Evolutionary conservation across 2,797 vertebrate genomes (phyloP), one percentile per base, ranked within the genome.

Genomic region (Petrocephalus schoutedeni): DNA sequence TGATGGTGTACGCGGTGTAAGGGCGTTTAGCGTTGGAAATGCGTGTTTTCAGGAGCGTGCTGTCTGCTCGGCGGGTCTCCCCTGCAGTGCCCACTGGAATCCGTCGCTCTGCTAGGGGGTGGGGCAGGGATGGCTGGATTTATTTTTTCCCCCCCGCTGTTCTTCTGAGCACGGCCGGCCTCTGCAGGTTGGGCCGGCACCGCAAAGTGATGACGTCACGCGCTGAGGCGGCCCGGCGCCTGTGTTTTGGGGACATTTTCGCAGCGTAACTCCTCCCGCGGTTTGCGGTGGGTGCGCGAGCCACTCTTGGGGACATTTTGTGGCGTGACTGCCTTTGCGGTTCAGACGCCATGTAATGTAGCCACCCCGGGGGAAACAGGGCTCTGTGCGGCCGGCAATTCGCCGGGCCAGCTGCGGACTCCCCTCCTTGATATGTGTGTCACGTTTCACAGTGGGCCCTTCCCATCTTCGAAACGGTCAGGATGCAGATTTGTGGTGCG

Each of bases 221-320:
- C 36, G 45, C 28, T 89, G 87, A 87, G 90, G 88, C 86, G 32
- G 8, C n/a, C 54, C 82, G 58, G n/a, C 49, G 56, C 59, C 61
- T 56, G 32, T 57, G 21, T 86, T 14, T 88, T 23, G 9, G 49
- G 87, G 32, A 53, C n/a, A 74, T 56, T 56, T 88, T 54, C 14
- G 49, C 23, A 5, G 53, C 23, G 14, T 58, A 28, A 32, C 57
- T 41, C 14, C 14, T 45, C 6, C 57, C 19, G 28, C n/a, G 12
- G 23, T 57, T n/a, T 85, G 28, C 23, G 32, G 59, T 19, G 0
- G 51, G 21, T 23, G 21, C 10, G 58, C 54, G 45, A 36, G 61
- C 49, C 84, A 36, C 57, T 84, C 51, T 21, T 87, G 94, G 92
- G 91, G 93, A 95, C 93, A 94, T 95, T 94, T 95, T 93, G 94